These are phyloP conservation scores for Drosophila anomalipes DNA, from an alignment of 2,888 invertebrate genomes.

Conservation along the genomic window DNA sequence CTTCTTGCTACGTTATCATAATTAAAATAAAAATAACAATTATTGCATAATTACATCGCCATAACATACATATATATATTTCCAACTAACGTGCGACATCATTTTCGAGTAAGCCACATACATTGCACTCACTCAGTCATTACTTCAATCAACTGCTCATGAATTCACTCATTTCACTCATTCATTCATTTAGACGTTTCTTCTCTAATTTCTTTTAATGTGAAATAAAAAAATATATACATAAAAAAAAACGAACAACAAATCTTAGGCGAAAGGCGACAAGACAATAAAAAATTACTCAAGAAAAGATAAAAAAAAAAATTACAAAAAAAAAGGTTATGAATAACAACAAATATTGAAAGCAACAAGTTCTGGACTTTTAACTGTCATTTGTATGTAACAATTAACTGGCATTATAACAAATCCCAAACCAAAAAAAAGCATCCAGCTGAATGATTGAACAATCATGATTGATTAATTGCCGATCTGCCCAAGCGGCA, in stretches of 20 bases:
- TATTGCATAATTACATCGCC: constrained; percentile 16
- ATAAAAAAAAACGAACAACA: constrained; percentile 6
- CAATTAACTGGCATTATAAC: constrained; percentile 49
- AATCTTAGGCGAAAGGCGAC: constrained; percentile 39
- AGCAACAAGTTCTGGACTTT: constrained; percentile 73
- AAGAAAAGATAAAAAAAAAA: constrained; percentile 9
- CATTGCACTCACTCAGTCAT: constrained; percentile 55
- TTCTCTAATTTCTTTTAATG: constrained; percentile 33
- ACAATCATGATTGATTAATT: constrained; percentile 29
- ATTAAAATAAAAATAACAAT: constrained; percentile 18
- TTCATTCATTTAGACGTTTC: constrained; percentile 29
- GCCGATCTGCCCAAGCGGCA: constrained; percentile 12
- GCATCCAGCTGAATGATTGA: constrained; percentile 15
- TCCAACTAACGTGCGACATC: constrained; percentile 42
- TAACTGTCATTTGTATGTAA: constrained; percentile 46
- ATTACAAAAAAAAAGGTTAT: background rate
- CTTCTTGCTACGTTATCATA: constrained; percentile 27
- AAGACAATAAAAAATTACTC: constrained; percentile 8
- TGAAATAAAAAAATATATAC: constrained; percentile 10
- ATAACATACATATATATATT: constrained; percentile 10
- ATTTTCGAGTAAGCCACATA: constrained; percentile 32
- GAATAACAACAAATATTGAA: constrained; percentile 40
- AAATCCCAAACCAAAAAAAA: constrained; percentile 21
- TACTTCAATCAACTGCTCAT: constrained; percentile 28
- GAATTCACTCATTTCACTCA: constrained; percentile 31